Evolutionary conservation across 2,797 vertebrate species (phyloP), one percentile per base, ranked within the genome.

Genomic region (Lithobates pipiens): DNA sequence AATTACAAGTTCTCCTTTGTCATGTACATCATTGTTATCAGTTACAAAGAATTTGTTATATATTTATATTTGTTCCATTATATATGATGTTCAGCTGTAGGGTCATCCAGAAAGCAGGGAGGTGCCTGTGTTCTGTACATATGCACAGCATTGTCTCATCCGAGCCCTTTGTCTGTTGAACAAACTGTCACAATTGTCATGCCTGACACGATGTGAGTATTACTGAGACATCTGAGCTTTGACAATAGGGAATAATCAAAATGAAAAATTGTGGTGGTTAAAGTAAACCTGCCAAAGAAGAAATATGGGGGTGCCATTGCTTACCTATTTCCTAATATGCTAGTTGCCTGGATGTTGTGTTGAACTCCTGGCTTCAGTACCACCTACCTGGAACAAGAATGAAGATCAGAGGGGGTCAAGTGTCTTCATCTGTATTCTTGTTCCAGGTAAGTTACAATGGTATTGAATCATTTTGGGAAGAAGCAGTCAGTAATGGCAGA

Each of bases 31-130:
- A 83, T 87, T 87, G 85, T 87, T 76, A 80, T 67, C 81, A 75
- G 67, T 34, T 34, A 83, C 76, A 83, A 83, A 83, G 85, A 83
- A 83, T 69, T 67, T 87, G 63, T 50, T 67, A 68, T 75, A 69
- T 67, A 83, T 83, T 75, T 87, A 83, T 80, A 70, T 81, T 76
- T 29, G n/a, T 54, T 75, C 61, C 68, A 86, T 86, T 79, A 83
- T 87, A 61, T 70, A 73, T 78, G 57, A 86, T 71, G 44, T 83
- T 77, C 67, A 72, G 57, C 44, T 57, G 65, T 46, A 77, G 71
- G 80, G 85, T 83, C 80, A 79, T 74, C 57, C 76, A 82, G 68
- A 79, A 74, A 87, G 36, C 80, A 87, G 80, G 80, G 77, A 67
- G 71, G 72, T 39, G 44, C 74, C 25, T 39, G 74, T 67, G 8